These are phyloP conservation scores for Wasmannia auropunctata DNA, from an alignment of 1,140 invertebrate genomes.

Conservation along the genomic window DNA sequence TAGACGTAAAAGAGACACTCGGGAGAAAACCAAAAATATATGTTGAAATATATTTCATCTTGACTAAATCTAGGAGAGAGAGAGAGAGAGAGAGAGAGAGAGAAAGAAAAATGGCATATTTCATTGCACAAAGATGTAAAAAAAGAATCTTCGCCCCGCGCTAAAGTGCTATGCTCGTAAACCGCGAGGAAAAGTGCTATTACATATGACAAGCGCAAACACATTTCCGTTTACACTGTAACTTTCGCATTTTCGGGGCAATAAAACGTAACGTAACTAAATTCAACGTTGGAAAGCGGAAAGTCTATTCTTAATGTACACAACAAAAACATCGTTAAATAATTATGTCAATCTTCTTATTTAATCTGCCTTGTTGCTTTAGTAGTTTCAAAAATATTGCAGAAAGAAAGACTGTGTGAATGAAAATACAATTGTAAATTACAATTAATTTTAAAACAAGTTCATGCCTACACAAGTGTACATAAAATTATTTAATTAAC, in stretches of 20 bases:
- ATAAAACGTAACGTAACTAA: slow-evolving; percentile 31
- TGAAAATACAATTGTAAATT: background rate
- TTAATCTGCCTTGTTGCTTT: background rate
- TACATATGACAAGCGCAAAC: slow-evolving; percentile 51
- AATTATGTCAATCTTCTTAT: background rate
- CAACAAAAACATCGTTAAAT: background rate
- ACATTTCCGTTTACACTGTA: slow-evolving; percentile 50
- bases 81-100: background rate
- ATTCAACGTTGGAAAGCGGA: background rate
- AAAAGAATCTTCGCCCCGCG: slow-evolving; percentile 4
- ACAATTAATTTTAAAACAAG: background rate
- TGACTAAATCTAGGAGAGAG: slow-evolving; percentile 30
- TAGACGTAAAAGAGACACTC: slow-evolving; percentile 54
- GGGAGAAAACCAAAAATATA: slow-evolving; percentile 49
- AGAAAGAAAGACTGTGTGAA: background rate
- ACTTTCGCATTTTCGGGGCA: slow-evolving; percentile 25
- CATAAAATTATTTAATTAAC: background rate
- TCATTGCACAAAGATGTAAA: slow-evolving; percentile 38
- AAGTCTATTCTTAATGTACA: background rate
- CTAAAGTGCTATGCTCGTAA: slow-evolving; percentile 42
- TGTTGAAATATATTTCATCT: slow-evolving; percentile 46
- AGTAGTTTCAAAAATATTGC: background rate
- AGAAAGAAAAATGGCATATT: slow-evolving; percentile 27
- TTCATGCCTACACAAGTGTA: background rate
- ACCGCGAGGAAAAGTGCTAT: slow-evolving; percentile 36